These are phyloP conservation scores for Apostichopus leukothele DNA, from an alignment of 53 echinoderm and acorn worm species.

Conservation along the genomic window DNA sequence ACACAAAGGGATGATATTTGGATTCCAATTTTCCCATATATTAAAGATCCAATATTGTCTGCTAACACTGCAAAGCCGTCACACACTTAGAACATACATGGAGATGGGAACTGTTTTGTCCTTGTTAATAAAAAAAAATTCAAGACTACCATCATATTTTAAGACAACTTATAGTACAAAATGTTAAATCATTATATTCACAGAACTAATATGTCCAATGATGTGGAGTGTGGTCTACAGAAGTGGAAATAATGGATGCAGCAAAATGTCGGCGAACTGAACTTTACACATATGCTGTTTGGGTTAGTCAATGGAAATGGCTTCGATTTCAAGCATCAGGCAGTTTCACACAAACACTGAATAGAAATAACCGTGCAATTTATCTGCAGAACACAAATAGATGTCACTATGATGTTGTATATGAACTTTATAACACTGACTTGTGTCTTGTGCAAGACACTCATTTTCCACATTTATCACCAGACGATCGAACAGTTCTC, in stretches of 20 bases:
- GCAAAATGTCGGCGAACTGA: constrained; percentile 7
- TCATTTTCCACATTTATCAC: not conserved
- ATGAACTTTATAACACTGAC: constrained; percentile 29
- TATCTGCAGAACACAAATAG: constrained; percentile 28
- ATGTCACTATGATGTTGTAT: constrained; percentile 37
- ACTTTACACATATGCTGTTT: constrained; percentile 28
- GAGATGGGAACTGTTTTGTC: not conserved
- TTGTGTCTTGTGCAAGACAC: constrained; percentile 4
- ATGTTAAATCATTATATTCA: constrained; percentile 15
- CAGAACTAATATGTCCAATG: constrained; percentile 10
- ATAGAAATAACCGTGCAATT: constrained; percentile 34
- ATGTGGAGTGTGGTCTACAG: not conserved
- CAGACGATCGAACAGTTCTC: too few relatives aligned
- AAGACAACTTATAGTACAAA: constrained; percentile 19
- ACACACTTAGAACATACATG: too few relatives aligned
- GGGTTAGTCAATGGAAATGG: constrained; percentile 23
- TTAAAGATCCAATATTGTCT: too few relatives aligned
- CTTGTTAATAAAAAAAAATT: not conserved
- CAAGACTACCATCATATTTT: not conserved
- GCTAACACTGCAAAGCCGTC: too few relatives aligned
- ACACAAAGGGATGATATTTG: not conserved
- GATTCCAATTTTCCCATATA: not conserved
- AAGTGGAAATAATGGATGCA: constrained; percentile 18
- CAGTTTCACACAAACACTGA: not conserved
- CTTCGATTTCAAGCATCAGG: constrained; percentile 21